phyloP scores from a whole-genome alignment of 2,113 vertebrate species.

The Gorilla gorilla region DNA sequence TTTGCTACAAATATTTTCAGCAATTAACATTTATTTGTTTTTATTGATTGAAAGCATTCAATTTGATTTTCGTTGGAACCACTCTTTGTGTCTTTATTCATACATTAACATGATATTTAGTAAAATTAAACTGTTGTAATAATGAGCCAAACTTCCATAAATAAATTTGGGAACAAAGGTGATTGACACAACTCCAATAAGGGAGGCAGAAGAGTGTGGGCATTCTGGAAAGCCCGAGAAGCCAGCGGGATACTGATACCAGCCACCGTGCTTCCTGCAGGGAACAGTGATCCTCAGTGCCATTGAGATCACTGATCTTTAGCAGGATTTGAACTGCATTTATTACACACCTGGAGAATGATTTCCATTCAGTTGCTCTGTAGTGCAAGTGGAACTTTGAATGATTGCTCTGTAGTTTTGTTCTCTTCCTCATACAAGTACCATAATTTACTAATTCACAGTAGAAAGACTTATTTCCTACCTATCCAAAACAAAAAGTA shows the following conservation, averaged over 20 bases:
- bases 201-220: background rate
- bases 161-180: background rate
- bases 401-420: background rate
- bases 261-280: fast-evolving
- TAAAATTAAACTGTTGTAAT: background rate
- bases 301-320: fast-evolving
- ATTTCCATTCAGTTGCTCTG: background rate
- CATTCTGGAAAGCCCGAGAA: fast-evolving
- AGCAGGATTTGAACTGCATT: fast-evolving
- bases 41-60: background rate
- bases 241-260: fast-evolving
- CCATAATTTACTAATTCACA: too few species aligned
- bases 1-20: background rate
- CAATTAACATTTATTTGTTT: background rate
- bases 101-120: background rate
- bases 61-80: background rate
- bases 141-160: background rate
- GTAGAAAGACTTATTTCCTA: background rate
- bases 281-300: fast-evolving
- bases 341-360: background rate
- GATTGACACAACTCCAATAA: background rate
- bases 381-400: fast-evolving
- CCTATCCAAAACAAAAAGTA: background rate
- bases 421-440: background rate
- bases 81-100: background rate